phyloP scores from a whole-genome alignment of 2,888 invertebrate species.

The Leptinotarsa haldemani region DNA sequence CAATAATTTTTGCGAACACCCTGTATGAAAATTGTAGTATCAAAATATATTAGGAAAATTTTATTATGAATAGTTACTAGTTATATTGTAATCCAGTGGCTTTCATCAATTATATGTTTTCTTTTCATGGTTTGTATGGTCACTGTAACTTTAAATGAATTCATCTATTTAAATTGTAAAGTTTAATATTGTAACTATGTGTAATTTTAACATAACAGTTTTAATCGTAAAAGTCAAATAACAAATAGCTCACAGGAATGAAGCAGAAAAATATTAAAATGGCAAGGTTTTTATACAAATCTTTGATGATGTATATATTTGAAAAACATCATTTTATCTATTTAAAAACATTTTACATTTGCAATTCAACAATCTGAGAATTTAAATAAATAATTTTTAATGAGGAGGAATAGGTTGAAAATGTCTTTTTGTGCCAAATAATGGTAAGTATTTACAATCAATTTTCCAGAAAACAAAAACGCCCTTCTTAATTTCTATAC shows the following conservation, averaged over 20 bases:
- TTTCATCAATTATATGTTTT: slow-evolving; percentile 40
- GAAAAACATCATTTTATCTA: no score
- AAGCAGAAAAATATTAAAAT: background rate
- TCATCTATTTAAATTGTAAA: slow-evolving; percentile 32
- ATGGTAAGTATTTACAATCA: no score
- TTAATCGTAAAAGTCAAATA: slow-evolving; percentile 22
- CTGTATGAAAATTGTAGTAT: slow-evolving; percentile 30
- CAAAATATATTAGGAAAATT: slow-evolving; percentile 28
- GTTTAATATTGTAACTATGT: slow-evolving; percentile 30
- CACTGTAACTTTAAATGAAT: slow-evolving; percentile 39
- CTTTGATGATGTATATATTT: background rate
- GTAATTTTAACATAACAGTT: slow-evolving; percentile 35
- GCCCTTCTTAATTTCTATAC: no score
- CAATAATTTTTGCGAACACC: slow-evolving; percentile 14
- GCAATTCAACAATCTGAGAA: no score
- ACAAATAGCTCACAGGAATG: background rate
- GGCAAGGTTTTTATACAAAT: background rate
- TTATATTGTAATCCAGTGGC: slow-evolving; percentile 36
- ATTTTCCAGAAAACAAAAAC: no score
- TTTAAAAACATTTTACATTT: no score
- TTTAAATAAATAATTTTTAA: no score
- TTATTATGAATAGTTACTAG: slow-evolving; percentile 31
- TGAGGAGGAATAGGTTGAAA: no score
- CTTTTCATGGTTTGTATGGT: slow-evolving; percentile 43
- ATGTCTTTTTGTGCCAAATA: no score